Evolutionary conservation across 2,113 vertebrate genomes (phyloP).

Genomic region (Condylura cristata): DNA sequence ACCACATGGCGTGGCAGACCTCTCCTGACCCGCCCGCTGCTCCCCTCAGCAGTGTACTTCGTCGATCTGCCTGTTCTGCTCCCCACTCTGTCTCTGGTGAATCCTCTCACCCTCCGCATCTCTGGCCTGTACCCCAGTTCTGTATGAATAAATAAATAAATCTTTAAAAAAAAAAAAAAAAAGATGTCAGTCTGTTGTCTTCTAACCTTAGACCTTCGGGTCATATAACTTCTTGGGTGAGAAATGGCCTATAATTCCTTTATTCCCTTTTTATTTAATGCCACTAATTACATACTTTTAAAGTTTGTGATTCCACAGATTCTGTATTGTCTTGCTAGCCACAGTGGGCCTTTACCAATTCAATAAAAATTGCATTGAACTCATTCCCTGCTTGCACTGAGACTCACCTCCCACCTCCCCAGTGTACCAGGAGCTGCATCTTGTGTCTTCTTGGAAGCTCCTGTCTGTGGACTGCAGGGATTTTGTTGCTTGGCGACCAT

Average conservation of each 20-base stretch:
- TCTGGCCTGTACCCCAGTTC: no score
- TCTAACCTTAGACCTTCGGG: not conserved
- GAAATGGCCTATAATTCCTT: not conserved
- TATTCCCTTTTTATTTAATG: not conserved
- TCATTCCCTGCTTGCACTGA: not conserved
- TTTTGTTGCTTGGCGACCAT: not conserved
- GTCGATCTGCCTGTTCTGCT: no score
- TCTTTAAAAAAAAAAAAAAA: no score
- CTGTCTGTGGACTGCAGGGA: not conserved
- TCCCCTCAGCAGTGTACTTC: no score
- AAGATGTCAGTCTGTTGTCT: not conserved
- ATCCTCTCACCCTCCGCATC: no score
- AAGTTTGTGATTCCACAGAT: not conserved
- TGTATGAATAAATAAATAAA: no score
- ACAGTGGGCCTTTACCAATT: not conserved
- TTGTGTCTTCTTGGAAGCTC: not conserved
- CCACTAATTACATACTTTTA: not conserved
- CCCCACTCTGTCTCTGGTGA: no score
- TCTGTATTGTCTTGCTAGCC: not conserved
- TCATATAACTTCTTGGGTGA: not conserved
- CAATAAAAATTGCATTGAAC: not conserved
- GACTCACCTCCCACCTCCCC: not conserved
- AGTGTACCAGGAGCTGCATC: not conserved
- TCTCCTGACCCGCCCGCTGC: no score
- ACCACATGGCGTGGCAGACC: no score